Base-by-base conservation (phyloP, 2,888 invertebrate species). In the Himalopsyche japonica region DNA sequence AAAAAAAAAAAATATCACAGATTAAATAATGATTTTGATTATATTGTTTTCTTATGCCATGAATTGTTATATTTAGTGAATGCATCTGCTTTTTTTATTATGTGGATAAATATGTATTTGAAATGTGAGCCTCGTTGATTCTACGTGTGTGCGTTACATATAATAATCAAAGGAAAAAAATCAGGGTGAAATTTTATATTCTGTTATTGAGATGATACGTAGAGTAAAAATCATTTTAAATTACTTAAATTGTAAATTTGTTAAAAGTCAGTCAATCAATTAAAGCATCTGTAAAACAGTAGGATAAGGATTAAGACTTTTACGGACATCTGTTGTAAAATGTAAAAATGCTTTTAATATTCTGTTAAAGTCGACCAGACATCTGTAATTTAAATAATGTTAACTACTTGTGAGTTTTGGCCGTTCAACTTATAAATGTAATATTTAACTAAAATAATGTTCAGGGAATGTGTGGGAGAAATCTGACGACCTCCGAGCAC, bases 301-400 rank as follows among this genome's bases (percentile, higher is more conserved):
- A 43, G 79, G 47, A 48, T 70, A 70, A 70, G 70, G 70, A 27
- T 79, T 43, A 78, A 20, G 43, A 34, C n/a, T 43, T 78, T 30
- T 43, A 78, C 78, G 24, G 79, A 48, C 79, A 30, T 43, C 47
- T 48, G 79, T 79, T 79, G 79, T 79, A 24, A 64, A 24, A 24
- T 84, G 84, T 81, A 77, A 57, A 81, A 84, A 32, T 70, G 70
- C 79, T 84, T 81, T 12, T 70, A 27, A 78, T 82, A 81, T 79
- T 34, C 76, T 37, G 81, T 83, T 80, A 83, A 64, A 79, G 87
- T 86, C 87, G 85, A 86, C 87, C 86, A 86, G 87, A 86, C 87
- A 87, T 86, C 87, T 86, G 48, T 82, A 84, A 84, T 83, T 79
- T 82, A 64, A 83, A 79, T 84, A 79, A 85, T 85, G 64, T 82